Evolutionary conservation across 2,797 vertebrate genomes (phyloP), one percentile per base, ranked within the genome.

Genomic region (Hyperoplus lanceolatus): DNA sequence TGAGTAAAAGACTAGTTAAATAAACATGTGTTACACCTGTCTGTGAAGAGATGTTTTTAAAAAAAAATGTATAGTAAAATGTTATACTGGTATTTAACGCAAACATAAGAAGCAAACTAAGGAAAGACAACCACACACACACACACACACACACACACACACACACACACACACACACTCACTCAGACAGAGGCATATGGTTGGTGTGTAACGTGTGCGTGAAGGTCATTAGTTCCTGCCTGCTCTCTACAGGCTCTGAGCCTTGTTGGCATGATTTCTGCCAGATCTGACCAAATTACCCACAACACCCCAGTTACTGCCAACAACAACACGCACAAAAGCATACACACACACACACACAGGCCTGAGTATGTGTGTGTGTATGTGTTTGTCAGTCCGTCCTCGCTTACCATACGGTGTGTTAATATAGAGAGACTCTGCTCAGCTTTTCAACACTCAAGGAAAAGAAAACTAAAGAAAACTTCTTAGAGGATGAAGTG

Each of bases 181-280:
- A 79, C 72, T 75, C 45, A 36, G n/a, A 55, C 1, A 49, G 18
- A 75, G 75, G 42, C 91, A 90, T 90, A 90, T 90, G 90, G 85
- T 81, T 39, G 39, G 64, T 74, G 80, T 83, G 72, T 77, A 29
- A 57, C 11, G 43, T 55, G 70, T 83, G 80, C 82, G 83, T 90
- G 90, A 90, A 92, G 91, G 90, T 90, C 83, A 87, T 88, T 88
- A 88, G 87, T 87, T 89, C 68, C 84, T 90, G 81, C 88, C 89
- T 80, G 62, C 51, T 88, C 84, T 90, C 89, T 45, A 69, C 77
- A 70, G 79, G 85, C 71, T 70, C 18, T 3, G 70, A 79, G 80
- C 58, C 82, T 85, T 14, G 38, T 74, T 92, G 90, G 90, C 89
- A 84, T n/a, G 0, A 56, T 68, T 84, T 84, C 82, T 84, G 70